Evolutionary conservation across 2,113 vertebrate genomes (phyloP).

Genomic region (Arenaria interpres): DNA sequence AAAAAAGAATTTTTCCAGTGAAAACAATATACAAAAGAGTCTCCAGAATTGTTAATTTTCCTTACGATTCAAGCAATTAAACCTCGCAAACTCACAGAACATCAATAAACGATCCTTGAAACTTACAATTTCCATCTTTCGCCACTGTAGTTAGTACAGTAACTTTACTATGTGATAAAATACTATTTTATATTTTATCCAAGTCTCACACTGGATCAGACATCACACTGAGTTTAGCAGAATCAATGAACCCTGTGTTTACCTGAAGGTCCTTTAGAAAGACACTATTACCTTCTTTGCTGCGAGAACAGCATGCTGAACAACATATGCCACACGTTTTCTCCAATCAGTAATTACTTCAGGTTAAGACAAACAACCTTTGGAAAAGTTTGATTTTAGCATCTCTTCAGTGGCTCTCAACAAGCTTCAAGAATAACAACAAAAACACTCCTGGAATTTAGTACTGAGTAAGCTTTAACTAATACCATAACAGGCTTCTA

Average conservation of each 20-base stretch:
- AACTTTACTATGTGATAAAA: neutral
- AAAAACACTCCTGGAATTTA: neutral
- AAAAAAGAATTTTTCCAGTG: neutral
- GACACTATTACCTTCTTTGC: neutral
- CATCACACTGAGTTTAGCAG: neutral
- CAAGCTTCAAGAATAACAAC: neutral
- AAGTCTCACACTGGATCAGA: neutral
- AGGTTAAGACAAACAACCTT: neutral
- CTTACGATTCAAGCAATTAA: neutral
- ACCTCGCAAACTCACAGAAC: neutral
- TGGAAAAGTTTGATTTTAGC: neutral
- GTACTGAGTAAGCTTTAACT: neutral
- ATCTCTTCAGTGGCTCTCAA: neutral
- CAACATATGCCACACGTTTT: neutral
- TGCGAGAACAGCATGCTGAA: neutral
- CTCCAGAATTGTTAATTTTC: neutral
- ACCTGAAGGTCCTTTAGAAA: neutral
- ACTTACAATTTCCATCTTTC: neutral
- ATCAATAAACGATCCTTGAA: neutral
- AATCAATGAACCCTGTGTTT: neutral
- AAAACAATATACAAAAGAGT: neutral
- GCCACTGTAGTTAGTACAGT: neutral
- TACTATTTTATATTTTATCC: neutral
- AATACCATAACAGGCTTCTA: neutral
- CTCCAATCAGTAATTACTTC: neutral